Conservation (phyloP, 1,140 invertebrate genomes). For the Papilio polyxenes region DNA sequence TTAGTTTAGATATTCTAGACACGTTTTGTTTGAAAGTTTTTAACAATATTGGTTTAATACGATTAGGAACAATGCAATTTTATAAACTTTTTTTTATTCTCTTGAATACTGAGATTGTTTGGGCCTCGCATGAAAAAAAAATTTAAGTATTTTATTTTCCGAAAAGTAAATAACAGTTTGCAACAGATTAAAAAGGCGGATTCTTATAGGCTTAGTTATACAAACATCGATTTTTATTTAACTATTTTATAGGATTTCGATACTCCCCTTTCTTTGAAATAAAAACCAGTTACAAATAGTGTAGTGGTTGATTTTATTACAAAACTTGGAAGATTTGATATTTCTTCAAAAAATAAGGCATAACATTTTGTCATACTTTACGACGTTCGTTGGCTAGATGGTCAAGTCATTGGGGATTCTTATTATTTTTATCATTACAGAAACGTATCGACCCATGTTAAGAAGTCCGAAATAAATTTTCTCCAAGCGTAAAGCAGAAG, state of each 20-base stretch:
- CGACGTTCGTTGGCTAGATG: slow-evolving; percentile 31
- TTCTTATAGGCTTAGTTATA: too few relatives aligned
- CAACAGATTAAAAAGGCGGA: background rate
- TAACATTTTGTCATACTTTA: slow-evolving; percentile 38
- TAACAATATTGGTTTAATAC: background rate
- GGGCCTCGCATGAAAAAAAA: too few relatives aligned
- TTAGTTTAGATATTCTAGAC: background rate
- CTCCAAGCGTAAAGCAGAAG: slow-evolving; percentile 60
- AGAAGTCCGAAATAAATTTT: slow-evolving; percentile 70
- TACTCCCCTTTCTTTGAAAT: background rate
- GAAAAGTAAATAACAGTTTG: background rate
- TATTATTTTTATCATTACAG: slow-evolving; percentile 58
- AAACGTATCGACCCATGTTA: slow-evolving; percentile 56
- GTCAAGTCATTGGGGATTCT: slow-evolving; percentile 40
- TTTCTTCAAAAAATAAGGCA: slow-evolving; percentile 29
- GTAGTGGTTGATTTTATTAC: slow-evolving; percentile 27
- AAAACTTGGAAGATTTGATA: slow-evolving; percentile 35
- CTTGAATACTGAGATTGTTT: background rate
- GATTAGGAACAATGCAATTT: background rate
- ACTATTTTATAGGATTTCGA: background rate
- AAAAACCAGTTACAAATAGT: slow-evolving; percentile 30
- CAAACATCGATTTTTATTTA: background rate
- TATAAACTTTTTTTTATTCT: background rate
- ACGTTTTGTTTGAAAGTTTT: background rate
- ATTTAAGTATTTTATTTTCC: background rate